Evolutionary conservation across 1,140 invertebrate species (phyloP).

Genomic region (Danaus plexippus): DNA sequence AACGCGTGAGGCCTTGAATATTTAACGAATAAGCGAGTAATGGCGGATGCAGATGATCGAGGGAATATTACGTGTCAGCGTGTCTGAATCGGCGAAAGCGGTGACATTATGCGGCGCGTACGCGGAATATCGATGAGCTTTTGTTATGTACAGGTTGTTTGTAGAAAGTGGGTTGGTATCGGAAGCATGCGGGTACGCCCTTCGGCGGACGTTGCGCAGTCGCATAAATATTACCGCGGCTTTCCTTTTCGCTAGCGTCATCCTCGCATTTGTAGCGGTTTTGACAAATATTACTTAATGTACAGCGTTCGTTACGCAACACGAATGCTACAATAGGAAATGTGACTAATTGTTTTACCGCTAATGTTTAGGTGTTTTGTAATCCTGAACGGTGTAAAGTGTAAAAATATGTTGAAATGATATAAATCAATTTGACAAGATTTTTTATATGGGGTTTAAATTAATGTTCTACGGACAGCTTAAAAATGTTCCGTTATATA

Average conservation of each 20-base stretch:
- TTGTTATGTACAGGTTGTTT: conserved; percentile 37
- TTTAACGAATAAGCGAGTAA: conserved; percentile 14
- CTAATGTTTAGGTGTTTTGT: too few relatives aligned
- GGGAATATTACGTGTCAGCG: conserved; percentile 28
- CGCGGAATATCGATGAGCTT: conserved; percentile 64
- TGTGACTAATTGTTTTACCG: too few relatives aligned
- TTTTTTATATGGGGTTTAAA: too few relatives aligned
- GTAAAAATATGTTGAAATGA: too few relatives aligned
- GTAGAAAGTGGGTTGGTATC: conserved; percentile 53
- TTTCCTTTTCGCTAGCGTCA: conserved; percentile 64
- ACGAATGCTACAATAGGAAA: background rate
- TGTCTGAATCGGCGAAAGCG: conserved; percentile 48
- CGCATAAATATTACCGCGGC: conserved; percentile 59
- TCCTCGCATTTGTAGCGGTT: conserved; percentile 28
- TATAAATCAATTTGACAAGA: too few relatives aligned
- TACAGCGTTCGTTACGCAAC: background rate
- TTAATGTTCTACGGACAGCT: too few relatives aligned
- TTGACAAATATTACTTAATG: conserved; percentile 54
- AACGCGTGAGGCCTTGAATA: conserved; percentile 37
- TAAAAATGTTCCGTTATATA: too few relatives aligned
- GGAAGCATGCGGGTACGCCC: conserved; percentile 58
- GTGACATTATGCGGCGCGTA: conserved; percentile 38
- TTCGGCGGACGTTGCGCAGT: conserved; percentile 61
- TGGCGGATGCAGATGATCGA: conserved; percentile 41
- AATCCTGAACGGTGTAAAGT: too few relatives aligned